A percentile compares a stretch with the other conserved stretches of the same genome.
These are phyloP conservation scores for Ferdinandea cuprea DNA, from an alignment of 2,888 invertebrate species.

Conservation along the genomic window DNA sequence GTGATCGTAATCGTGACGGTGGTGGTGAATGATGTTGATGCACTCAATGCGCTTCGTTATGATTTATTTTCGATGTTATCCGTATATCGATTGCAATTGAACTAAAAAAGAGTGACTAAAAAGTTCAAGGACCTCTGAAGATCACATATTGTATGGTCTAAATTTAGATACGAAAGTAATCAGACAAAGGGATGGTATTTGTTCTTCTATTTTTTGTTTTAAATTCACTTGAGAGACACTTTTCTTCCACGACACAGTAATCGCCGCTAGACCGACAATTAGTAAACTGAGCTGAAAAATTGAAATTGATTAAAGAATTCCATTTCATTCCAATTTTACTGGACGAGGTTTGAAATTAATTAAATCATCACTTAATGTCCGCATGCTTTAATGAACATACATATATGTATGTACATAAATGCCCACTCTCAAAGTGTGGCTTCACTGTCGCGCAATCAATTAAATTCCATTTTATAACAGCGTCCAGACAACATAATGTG, in stretches of 20 bases:
- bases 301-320: conserved; percentile 72
- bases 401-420: conserved; percentile 4
- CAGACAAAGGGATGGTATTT: conserved; percentile 23
- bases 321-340: conserved; percentile 34
- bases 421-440: conserved; percentile 36
- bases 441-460: conserved; percentile 53
- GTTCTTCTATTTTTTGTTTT: neutral
- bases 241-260: conserved; percentile 21
- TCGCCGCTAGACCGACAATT: conserved; percentile 62
- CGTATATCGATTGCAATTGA: conserved; percentile 59
- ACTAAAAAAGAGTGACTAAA: conserved; percentile 28
- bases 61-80: conserved; percentile 40
- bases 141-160: conserved; percentile 36
- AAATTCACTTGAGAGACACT: conserved; percentile 16
- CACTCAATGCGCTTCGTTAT: conserved; percentile 16
- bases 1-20: conserved; percentile 57
- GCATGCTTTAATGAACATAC: conserved; percentile 17
- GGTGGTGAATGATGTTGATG: neutral
- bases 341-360: conserved; percentile 65
- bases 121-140: conserved; percentile 68
- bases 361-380: conserved; percentile 70
- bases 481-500: conserved; percentile 43
- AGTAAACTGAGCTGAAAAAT: conserved; percentile 65
- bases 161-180: conserved; percentile 40
- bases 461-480: conserved; percentile 42